Conservation (phyloP, 2,888 invertebrate genomes). For the Gisinianus flammeolus region DNA sequence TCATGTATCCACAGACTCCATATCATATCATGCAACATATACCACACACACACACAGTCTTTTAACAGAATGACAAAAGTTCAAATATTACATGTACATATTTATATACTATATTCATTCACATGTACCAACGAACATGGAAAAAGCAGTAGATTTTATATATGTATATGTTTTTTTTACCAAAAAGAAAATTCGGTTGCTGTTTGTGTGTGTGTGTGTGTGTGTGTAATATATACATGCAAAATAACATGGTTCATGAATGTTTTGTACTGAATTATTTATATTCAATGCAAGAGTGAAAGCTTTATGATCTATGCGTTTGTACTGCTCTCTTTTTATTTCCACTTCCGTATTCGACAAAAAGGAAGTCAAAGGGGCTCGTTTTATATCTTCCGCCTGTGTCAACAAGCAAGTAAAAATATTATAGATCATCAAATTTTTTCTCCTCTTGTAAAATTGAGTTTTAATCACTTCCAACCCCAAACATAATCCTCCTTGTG, state of each 20-base stretch:
- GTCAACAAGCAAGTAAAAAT: slow-evolving; percentile 29
- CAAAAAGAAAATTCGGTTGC: too few relatives aligned
- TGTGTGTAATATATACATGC: too few relatives aligned
- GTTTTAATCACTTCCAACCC: slow-evolving; percentile 14
- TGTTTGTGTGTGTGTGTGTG: too few relatives aligned
- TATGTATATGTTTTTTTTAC: background rate
- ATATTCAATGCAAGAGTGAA: slow-evolving; percentile 25
- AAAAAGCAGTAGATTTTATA: too few relatives aligned
- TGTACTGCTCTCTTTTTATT: slow-evolving; percentile 2
- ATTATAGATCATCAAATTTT: slow-evolving; percentile 35
- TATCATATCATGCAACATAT: too few relatives aligned
- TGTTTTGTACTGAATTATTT: slow-evolving; percentile 13
- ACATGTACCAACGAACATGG: background rate
- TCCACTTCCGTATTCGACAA: slow-evolving; percentile 24
- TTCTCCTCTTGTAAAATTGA: slow-evolving; percentile 19
- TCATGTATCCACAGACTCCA: too few relatives aligned
- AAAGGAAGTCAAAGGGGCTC: slow-evolving; percentile 5
- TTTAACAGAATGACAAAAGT: background rate
- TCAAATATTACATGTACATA: background rate
- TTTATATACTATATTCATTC: background rate
- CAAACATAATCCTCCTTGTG: background rate
- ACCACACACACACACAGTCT: too few relatives aligned
- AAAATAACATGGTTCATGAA: background rate
- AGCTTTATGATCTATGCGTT: slow-evolving; percentile 20
- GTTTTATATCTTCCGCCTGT: slow-evolving; percentile 33